Conservation (phyloP, 2,113 vertebrate species). For the Narcine bancroftii region DNA sequence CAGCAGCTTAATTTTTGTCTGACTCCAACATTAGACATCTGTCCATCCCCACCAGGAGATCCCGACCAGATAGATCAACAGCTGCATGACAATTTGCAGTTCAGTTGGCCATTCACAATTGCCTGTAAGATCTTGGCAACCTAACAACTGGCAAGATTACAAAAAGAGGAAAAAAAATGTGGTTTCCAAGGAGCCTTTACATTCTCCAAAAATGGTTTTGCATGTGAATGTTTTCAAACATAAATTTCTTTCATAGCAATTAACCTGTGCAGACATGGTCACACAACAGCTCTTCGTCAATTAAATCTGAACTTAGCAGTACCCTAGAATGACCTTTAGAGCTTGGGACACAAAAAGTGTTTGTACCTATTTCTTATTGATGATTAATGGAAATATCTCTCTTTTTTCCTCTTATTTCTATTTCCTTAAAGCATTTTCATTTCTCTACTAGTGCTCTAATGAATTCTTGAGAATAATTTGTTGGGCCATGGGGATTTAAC, state of each 20-base stretch:
- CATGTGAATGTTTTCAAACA: background rate
- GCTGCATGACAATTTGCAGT: constrained; percentile 11
- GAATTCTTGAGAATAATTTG: too few relatives aligned
- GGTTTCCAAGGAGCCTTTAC: background rate
- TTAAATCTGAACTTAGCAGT: background rate
- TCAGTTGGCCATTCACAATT: background rate
- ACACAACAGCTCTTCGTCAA: background rate
- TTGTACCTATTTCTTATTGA: background rate
- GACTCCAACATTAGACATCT: constrained; percentile 10
- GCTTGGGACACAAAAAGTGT: background rate
- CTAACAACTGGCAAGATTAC: background rate
- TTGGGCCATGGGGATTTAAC: too few relatives aligned
- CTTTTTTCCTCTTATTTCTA: background rate
- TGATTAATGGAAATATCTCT: background rate
- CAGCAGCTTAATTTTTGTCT: background rate
- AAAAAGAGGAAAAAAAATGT: background rate
- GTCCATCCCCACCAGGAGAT: constrained; percentile 6
- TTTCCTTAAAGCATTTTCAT: background rate
- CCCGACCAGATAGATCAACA: background rate
- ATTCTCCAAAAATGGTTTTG: background rate
- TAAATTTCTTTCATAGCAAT: background rate
- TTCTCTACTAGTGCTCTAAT: background rate
- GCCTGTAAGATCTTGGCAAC: background rate
- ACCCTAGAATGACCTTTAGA: background rate
- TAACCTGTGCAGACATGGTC: background rate